These are phyloP conservation scores for Noctua fimbriata DNA, from an alignment of 2,888 invertebrate species.

Conservation along the genomic window DNA sequence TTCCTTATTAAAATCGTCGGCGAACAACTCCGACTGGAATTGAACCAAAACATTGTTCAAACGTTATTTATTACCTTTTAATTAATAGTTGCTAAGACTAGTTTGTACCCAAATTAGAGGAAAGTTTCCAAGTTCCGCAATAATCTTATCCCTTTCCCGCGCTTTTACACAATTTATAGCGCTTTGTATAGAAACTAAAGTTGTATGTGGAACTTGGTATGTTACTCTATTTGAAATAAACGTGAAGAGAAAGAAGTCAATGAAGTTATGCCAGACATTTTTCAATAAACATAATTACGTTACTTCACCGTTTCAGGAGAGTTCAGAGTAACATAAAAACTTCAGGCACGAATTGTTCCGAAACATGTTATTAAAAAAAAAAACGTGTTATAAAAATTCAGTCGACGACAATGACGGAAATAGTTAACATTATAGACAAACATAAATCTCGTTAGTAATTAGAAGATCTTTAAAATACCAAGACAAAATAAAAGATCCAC, in stretches of 20 bases:
- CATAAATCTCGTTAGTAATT: conserved; percentile 36
- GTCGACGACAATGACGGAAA: not conserved
- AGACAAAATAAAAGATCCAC: conserved; percentile 1
- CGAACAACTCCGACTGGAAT: conserved; percentile 49
- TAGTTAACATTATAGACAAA: conserved; percentile 15
- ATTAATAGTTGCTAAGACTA: conserved; percentile 58
- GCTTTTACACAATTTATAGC: conserved; percentile 59
- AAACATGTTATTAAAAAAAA: conserved; percentile 21
- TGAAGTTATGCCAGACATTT: conserved; percentile 26
- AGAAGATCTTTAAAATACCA: conserved; percentile 47
- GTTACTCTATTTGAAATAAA: conserved; percentile 18
- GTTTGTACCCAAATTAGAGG: conserved; percentile 54
- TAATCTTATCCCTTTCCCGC: conserved; percentile 72
- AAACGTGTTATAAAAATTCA: not conserved
- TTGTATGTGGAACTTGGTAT: conserved; percentile 15
- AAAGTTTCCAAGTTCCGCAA: conserved; percentile 64
- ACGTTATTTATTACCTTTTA: conserved; percentile 60
- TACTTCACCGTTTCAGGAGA: conserved; percentile 5
- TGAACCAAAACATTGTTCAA: conserved; percentile 42
- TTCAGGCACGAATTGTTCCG: not conserved
- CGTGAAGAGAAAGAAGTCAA: not conserved
- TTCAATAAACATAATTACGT: conserved; percentile 42
- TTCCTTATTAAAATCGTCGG: conserved; percentile 47
- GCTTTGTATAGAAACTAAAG: conserved; percentile 16
- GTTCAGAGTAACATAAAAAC: conserved; percentile 19